Conservation (phyloP, 2,113 vertebrate genomes). For the Fukomys damarensis region DNA sequence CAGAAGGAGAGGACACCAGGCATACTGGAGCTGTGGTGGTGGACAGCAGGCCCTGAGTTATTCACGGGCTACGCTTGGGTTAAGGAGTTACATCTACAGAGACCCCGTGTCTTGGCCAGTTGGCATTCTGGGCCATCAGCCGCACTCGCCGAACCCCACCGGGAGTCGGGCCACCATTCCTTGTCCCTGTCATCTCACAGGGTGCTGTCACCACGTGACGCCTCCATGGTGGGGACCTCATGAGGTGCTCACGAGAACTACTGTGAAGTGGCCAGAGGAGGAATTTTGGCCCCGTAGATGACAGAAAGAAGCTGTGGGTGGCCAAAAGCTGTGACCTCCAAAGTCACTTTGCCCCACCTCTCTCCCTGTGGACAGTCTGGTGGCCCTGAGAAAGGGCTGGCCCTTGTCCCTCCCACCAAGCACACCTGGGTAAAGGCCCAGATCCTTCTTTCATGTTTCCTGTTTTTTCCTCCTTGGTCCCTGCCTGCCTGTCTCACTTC, state of each 20-base stretch:
- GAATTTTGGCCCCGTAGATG: background rate
- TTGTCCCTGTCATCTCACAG: background rate
- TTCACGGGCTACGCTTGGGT: background rate
- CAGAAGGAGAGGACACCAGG: background rate
- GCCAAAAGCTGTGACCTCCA: background rate
- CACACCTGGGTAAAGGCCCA: fast-evolving
- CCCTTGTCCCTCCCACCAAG: fast-evolving
- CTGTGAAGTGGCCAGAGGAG: background rate
- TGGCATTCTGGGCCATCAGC: background rate
- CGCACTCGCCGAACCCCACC: background rate
- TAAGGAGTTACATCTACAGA: background rate
- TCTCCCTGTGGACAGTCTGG: background rate
- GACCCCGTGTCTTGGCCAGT: background rate
- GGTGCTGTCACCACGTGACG: fast-evolving
- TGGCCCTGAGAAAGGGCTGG: fast-evolving
- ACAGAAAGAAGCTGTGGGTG: background rate
- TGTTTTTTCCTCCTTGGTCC: background rate
- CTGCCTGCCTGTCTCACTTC: background rate
- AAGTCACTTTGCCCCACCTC: background rate
- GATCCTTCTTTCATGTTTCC: background rate
- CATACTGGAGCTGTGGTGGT: background rate
- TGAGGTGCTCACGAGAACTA: background rate
- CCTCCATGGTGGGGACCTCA: background rate
- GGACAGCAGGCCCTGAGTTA: fast-evolving
- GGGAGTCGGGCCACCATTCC: background rate